Conservation (phyloP, 2,797 vertebrate species). For the Myotis pilosus region DNA sequence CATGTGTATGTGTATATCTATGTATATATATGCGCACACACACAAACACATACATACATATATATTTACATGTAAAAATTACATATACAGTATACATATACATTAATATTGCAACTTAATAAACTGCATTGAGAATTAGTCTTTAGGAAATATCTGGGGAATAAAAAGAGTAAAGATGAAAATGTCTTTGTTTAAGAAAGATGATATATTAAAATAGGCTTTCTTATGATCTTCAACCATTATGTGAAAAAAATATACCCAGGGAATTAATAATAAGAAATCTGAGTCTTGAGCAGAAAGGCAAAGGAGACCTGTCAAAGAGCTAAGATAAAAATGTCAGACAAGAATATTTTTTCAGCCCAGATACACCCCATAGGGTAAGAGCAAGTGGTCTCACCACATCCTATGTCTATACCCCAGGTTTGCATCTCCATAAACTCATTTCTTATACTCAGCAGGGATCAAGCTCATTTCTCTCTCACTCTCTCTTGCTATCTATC, state of each 20-base stretch:
- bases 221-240: constrained; percentile 9
- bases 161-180: not conserved
- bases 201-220: constrained; percentile 20
- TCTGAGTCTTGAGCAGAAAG: constrained; percentile 30
- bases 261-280: constrained; percentile 22
- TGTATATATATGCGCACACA: not conserved
- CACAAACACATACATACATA: not conserved
- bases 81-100: not conserved
- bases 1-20: not conserved
- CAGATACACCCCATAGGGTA: not conserved
- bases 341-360: not conserved
- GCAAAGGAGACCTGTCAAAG: constrained; percentile 11
- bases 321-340: constrained; percentile 45
- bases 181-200: constrained; percentile 1
- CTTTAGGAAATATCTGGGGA: not conserved
- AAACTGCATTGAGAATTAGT: not conserved
- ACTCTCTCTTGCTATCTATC: not conserved
- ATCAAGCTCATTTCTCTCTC: not conserved
- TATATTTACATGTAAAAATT: not conserved
- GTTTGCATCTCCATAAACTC: not conserved
- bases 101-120: not conserved
- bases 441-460: not conserved
- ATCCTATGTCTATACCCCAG: not conserved
- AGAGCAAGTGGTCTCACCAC: not conserved
- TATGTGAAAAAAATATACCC: not conserved